Conservation (phyloP, 2,888 invertebrate species). For the Epistrophella euchroma region DNA sequence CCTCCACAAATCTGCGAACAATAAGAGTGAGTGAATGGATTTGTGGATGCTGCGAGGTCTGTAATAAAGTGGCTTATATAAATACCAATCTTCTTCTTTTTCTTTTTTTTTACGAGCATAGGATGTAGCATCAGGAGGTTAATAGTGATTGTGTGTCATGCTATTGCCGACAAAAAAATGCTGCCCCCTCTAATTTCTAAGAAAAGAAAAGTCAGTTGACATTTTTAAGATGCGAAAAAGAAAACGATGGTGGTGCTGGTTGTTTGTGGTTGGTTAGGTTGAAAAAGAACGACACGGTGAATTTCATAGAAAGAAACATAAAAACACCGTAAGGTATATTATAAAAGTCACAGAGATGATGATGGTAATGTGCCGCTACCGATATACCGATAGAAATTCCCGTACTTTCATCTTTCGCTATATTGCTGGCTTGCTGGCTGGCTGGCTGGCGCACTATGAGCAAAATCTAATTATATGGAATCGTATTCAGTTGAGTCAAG, state of each 20-base stretch:
- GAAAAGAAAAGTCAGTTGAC: conserved; percentile 64
- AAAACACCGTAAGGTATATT: conserved; percentile 31
- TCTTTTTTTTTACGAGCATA: conserved; percentile 19
- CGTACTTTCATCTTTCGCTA: conserved; percentile 42
- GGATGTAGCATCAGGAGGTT: conserved; percentile 32
- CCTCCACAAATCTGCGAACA: conserved; percentile 69
- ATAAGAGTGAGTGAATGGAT: conserved; percentile 57
- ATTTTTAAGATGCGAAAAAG: conserved; percentile 49
- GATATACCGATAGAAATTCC: conserved; percentile 34
- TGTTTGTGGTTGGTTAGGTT: background rate
- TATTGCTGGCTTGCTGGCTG: too few relatives aligned
- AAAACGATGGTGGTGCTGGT: conserved; percentile 3
- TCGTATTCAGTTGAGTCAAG: conserved; percentile 58
- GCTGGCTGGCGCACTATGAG: conserved; percentile 22
- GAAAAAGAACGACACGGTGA: conserved; percentile 25
- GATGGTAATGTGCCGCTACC: conserved; percentile 23
- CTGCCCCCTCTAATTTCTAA: conserved; percentile 29
- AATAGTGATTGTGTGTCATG: conserved; percentile 41
- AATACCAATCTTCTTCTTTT: conserved; percentile 46
- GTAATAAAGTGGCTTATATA: conserved; percentile 63
- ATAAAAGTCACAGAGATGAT: conserved; percentile 30
- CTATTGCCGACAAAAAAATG: conserved; percentile 3
- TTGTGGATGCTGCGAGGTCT: conserved; percentile 64
- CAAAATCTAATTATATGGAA: conserved; percentile 64
- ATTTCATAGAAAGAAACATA: conserved; percentile 35